These are phyloP conservation scores for Rhinatrema bivittatum DNA, from an alignment of 2,797 vertebrate species.

Conservation along the genomic window DNA sequence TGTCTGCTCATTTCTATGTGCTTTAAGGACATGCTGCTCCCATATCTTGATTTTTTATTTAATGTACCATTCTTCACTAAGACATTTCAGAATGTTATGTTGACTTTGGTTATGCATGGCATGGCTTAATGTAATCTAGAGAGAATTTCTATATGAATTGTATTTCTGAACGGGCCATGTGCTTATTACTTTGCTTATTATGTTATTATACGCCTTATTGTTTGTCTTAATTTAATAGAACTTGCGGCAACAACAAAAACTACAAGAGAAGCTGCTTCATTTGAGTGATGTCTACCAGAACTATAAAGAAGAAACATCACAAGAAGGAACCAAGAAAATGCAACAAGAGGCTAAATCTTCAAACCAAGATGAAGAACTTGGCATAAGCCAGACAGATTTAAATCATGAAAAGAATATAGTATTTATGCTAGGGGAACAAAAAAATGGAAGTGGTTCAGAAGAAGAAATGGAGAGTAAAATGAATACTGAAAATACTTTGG, in stretches of 20 bases:
- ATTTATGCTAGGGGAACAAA: neutral
- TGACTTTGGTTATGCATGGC: neutral
- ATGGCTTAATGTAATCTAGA: conserved; percentile 1
- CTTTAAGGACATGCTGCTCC: no score
- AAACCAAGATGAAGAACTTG: conserved; percentile 17
- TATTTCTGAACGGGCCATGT: conserved; percentile 1
- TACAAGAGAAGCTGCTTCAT: conserved; percentile 59
- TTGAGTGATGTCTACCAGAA: conserved; percentile 28
- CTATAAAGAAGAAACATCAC: conserved; percentile 15
- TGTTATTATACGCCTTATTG: neutral
- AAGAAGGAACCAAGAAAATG: conserved; percentile 16
- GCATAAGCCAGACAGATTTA: conserved; percentile 21
- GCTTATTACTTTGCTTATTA: neutral
- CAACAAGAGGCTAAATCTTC: conserved; percentile 27
- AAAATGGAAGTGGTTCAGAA: neutral
- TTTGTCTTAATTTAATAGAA: conserved; percentile 51
- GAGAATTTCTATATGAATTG: neutral
- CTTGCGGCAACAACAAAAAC: conserved; percentile 79
- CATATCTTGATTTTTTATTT: no score
- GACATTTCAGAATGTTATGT: no score
- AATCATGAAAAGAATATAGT: conserved; percentile 12
- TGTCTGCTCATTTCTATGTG: conserved; percentile 1
- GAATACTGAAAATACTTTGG: neutral
- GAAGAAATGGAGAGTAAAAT: conserved; percentile 13
- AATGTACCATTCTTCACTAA: neutral